Conservation (phyloP, 2,113 vertebrate species). For the Boleophthalmus pectinirostris region DNA sequence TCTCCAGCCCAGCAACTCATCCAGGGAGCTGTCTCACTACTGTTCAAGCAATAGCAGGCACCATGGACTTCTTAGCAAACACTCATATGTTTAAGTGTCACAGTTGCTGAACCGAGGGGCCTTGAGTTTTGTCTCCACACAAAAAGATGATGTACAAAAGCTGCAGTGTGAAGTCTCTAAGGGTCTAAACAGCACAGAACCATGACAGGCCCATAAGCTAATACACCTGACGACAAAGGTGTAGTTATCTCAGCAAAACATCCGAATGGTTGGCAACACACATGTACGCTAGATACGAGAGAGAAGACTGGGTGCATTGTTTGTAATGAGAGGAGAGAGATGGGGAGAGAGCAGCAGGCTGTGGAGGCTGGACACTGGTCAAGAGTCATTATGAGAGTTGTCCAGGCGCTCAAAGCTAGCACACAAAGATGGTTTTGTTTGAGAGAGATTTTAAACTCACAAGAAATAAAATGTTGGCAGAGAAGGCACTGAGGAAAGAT, state of each 20-base stretch:
- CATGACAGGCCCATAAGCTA: conserved; percentile 52
- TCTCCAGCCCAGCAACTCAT: conserved; percentile 12
- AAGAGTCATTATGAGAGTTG: conserved; percentile 54
- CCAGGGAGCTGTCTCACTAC: conserved; percentile 20
- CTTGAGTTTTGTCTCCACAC: conserved; percentile 40
- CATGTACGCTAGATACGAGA: conserved; percentile 43
- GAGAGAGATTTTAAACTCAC: conserved; percentile 25
- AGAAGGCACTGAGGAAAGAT: neutral
- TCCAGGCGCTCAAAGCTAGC: conserved; percentile 31
- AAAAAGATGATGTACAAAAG: conserved; percentile 35
- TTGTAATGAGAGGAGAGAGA: conserved; percentile 60
- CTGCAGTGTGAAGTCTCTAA: conserved; percentile 46
- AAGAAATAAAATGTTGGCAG: conserved; percentile 11
- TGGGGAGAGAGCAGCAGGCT: conserved; percentile 36
- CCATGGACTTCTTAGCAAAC: conserved; percentile 15
- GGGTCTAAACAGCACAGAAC: conserved; percentile 37
- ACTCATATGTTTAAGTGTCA: conserved; percentile 10
- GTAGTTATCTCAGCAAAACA: conserved; percentile 62
- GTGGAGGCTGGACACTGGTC: conserved; percentile 40
- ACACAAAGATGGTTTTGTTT: conserved; percentile 20
- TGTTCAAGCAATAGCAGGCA: conserved; percentile 22
- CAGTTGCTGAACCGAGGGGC: conserved; percentile 17
- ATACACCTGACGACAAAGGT: conserved; percentile 62
- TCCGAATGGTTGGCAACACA: conserved; percentile 45
- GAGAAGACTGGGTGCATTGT: conserved; percentile 47